phyloP scores from a whole-genome alignment of 2,113 vertebrate genomes.

The Solea senegalensis region DNA sequence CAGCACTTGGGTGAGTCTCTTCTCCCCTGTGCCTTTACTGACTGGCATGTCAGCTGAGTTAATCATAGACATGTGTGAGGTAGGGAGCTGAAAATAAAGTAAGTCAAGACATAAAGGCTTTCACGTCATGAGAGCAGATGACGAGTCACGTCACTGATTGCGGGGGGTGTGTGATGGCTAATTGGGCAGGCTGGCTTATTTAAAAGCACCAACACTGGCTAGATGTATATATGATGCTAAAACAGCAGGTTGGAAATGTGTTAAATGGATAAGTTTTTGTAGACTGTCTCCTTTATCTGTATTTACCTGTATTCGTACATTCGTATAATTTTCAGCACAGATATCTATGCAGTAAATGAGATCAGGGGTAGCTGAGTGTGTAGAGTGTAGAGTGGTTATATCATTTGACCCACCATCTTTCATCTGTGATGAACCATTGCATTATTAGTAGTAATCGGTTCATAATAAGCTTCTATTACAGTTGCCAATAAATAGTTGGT shows the following conservation, averaged over 20 bases:
- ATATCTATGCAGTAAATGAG: no score
- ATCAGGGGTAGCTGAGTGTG: no score
- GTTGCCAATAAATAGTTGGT: no score
- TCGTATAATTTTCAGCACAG: no score
- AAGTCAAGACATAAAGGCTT: constrained; percentile 37
- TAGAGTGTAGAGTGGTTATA: no score
- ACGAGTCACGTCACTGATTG: constrained; percentile 43
- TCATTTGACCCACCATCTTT: no score
- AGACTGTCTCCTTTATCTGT: neutral
- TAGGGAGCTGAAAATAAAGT: neutral
- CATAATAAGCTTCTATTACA: no score
- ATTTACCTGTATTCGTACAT: no score
- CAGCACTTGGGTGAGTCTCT: constrained; percentile 13
- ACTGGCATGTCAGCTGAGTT: constrained; percentile 21
- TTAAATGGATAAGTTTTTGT: constrained; percentile 1
- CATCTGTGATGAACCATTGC: no score
- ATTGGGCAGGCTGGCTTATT: constrained; percentile 25
- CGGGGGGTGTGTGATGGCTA: constrained; percentile 6
- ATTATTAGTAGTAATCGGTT: no score
- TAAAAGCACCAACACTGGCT: constrained; percentile 11
- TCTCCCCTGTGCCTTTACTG: neutral
- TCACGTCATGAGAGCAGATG: constrained; percentile 28
- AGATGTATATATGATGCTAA: neutral
- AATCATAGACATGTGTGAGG: constrained; percentile 37
- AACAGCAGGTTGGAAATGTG: constrained; percentile 6